These are phyloP conservation scores for Eristalis intricaria DNA, from an alignment of 2,888 invertebrate genomes.

Conservation along the genomic window DNA sequence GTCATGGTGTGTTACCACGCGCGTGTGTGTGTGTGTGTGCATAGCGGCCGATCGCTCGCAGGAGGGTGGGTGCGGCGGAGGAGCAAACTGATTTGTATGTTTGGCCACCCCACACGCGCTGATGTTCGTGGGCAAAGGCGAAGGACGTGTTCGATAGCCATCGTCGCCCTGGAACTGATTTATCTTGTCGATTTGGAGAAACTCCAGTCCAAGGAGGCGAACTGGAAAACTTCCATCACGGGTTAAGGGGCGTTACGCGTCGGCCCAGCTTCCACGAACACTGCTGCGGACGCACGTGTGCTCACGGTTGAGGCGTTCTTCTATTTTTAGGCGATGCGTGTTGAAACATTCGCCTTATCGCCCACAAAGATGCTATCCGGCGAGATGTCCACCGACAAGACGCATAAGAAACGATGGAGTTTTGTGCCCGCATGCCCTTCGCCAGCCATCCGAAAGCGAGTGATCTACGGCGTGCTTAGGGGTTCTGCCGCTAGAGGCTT, in stretches of 20 bases:
- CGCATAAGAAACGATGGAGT: neutral
- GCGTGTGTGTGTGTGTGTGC: neutral
- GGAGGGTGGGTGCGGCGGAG: neutral
- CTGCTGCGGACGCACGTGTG: neutral
- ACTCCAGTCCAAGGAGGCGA: neutral
- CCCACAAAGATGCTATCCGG: neutral
- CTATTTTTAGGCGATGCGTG: neutral
- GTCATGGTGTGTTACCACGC: neutral
- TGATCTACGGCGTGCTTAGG: neutral
- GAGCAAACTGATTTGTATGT: neutral
- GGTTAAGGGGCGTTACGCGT: conserved; percentile 19
- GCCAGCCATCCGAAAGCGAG: neutral
- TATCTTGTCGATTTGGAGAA: conserved; percentile 1
- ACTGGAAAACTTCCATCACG: conserved; percentile 33
- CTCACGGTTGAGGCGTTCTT: neutral
- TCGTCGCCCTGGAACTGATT: conserved; percentile 33
- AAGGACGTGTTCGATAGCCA: conserved; percentile 55
- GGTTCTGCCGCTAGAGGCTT: neutral
- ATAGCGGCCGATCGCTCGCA: neutral
- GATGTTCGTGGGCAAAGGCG: conserved; percentile 36
- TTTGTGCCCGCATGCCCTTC: neutral
- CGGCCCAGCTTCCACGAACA: neutral
- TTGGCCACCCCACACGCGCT: neutral
- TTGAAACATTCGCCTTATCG: neutral
- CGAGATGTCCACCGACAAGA: neutral